A percentile compares a stretch with the other conserved stretches of the same genome.
Evolutionary conservation across 2,888 invertebrate genomes (phyloP).

Genomic region (Oligia latruncula): DNA sequence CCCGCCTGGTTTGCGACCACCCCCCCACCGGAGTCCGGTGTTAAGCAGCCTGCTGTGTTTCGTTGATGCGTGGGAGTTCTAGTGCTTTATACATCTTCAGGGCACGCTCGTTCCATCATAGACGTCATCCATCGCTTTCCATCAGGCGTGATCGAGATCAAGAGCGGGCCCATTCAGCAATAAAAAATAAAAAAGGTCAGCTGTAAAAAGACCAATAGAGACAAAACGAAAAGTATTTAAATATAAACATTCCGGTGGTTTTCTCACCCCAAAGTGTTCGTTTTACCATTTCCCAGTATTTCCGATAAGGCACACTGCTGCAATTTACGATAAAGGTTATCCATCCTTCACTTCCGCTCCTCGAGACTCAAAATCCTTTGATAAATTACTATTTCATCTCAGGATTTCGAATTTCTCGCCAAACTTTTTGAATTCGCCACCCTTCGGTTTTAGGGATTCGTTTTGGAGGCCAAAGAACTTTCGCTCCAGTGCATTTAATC

Average conservation of each 20-base stretch:
- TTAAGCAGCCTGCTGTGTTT: too few species aligned
- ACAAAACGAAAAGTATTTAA: slow-evolving; percentile 58
- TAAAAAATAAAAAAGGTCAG: not conserved
- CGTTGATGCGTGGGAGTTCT: too few species aligned
- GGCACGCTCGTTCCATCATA: too few species aligned
- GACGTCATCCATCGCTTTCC: too few species aligned
- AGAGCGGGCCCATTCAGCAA: too few species aligned
- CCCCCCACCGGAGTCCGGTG: too few species aligned
- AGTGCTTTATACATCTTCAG: too few species aligned
- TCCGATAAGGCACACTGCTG: slow-evolving; percentile 68
- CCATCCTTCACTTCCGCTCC: slow-evolving; percentile 83
- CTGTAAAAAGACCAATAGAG: slow-evolving; percentile 30
- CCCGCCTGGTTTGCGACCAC: too few species aligned
- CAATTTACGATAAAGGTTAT: slow-evolving; percentile 71
- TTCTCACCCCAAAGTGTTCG: slow-evolving; percentile 63
- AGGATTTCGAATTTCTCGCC: slow-evolving; percentile 83
- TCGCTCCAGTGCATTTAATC: slow-evolving; percentile 38
- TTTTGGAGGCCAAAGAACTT: slow-evolving; percentile 44
- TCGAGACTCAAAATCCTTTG: slow-evolving; percentile 87
- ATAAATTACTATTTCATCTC: slow-evolving; percentile 90
- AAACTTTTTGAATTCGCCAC: slow-evolving; percentile 79
- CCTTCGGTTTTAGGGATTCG: slow-evolving; percentile 75
- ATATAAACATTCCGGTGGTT: slow-evolving; percentile 62
- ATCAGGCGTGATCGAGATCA: too few species aligned
- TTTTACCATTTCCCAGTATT: slow-evolving; percentile 69